Conservation (phyloP, 2,888 invertebrate genomes). For the Ophioninae sp. region DNA sequence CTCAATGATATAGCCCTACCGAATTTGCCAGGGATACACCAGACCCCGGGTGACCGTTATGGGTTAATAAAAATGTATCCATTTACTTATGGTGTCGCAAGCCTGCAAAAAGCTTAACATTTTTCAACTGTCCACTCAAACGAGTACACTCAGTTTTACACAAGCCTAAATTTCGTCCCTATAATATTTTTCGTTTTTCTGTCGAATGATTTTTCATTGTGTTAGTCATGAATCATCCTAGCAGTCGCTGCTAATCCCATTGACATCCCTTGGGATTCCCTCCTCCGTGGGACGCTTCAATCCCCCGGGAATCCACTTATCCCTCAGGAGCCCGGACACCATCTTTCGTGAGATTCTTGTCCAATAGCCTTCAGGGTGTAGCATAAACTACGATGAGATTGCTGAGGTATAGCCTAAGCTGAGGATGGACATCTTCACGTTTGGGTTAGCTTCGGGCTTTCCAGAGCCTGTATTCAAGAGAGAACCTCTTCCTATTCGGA, state of each 20-base stretch:
- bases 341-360: slow-evolving; percentile 9
- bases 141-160: neutral
- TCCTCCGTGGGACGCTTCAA: neutral
- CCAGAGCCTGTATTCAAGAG: neutral
- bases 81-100: neutral
- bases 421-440: neutral
- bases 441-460: neutral
- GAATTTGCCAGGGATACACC: too few species aligned
- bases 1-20: too few species aligned
- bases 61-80: too few species aligned
- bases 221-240: slow-evolving; percentile 13
- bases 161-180: neutral
- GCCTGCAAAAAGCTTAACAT: neutral
- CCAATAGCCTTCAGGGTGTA: slow-evolving; percentile 22
- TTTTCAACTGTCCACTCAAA: neutral
- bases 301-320: slow-evolving; percentile 12
- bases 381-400: slow-evolving; percentile 13
- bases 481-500: neutral
- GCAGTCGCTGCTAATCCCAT: slow-evolving; percentile 12
- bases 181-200: neutral
- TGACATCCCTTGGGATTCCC: slow-evolving; percentile 11
- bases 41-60: too few species aligned
- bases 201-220: slow-evolving; percentile 13
- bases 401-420: neutral
- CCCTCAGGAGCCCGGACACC: slow-evolving; percentile 16